Base-by-base conservation (phyloP, 2,113 vertebrate genomes). In the Ahaetulla prasina region DNA sequence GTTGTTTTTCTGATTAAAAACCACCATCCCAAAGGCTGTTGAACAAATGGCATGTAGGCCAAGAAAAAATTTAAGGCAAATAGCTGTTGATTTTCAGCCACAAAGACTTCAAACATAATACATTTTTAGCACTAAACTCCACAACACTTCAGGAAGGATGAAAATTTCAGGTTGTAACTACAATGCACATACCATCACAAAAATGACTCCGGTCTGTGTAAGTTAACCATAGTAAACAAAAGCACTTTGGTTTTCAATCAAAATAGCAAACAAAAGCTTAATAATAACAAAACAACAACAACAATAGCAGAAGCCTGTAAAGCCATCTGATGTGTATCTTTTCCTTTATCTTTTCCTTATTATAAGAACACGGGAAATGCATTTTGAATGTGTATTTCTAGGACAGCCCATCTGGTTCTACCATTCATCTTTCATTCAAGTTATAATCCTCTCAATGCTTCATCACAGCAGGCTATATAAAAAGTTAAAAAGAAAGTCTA, bases 351-450 rank as follows among this genome's bases (percentile, higher is more conserved):
- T 50, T 54, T 25, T 89, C 30, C 85, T 91, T 45, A 45, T 84
- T 74, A 80, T 53, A 45, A n/a, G 23, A 68, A 57, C 11, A 45
- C 14, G 25, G 27, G n/a, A 25, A 22, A 20, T 60, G 85, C 27
- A 74, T 1, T 8, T n/a, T 12, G 47, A 53, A n/a, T 57, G 27
- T 52, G 22, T 35, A 54, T 87, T 89, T 93, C 74, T 43, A 57
- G 39, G 63, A 45, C 39, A 80, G 52, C 57, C n/a, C 90, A 93
- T 89, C 91, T 92, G 87, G 80, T 27, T 52, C 80, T 84, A 87
- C 49, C 87, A 45, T 68, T 89, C 45, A 63, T 87, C 80, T 88
- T 92, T 43, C 88, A 80, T 68, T 45, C 57, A 89, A 89, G 90
- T 49, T 80, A 10, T 86, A 89, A 89, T 89, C 53, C 55, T 35